A percentile compares a stretch with the other conserved stretches of the same genome.
phyloP scores from a whole-genome alignment of 2,113 vertebrate genomes.

The Petrocephalus microphthalmus region DNA sequence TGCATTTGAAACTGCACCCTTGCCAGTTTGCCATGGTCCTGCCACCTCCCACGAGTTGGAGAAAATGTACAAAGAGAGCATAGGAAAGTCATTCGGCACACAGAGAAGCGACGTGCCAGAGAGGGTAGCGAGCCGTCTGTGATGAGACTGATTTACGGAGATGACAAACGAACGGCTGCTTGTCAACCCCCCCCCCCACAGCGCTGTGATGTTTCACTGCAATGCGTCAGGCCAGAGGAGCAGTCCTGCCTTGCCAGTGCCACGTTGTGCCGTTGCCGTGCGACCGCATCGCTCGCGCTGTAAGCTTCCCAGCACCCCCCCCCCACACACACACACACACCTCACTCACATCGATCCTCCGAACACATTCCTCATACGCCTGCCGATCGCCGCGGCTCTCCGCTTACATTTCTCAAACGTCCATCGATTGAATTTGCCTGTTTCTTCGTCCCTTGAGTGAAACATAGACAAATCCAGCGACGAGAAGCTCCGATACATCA shows the following conservation, averaged over 20 bases:
- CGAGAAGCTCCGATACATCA: slow-evolving; percentile 14
- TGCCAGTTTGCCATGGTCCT: not conserved
- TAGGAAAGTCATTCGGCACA: slow-evolving; percentile 43
- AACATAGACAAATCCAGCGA: not conserved
- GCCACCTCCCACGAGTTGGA: not conserved
- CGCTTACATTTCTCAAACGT: slow-evolving; percentile 17
- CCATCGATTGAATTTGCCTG: slow-evolving; percentile 20
- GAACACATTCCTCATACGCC: slow-evolving; percentile 14
- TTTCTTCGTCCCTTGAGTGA: slow-evolving; percentile 17
- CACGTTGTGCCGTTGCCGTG: not conserved
- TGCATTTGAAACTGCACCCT: slow-evolving; percentile 39
- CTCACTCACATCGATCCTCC: slow-evolving; percentile 2
- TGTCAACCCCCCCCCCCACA: slow-evolving; percentile 36
- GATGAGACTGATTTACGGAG: slow-evolving; percentile 52
- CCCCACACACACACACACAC: not conserved
- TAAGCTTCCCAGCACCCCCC: not conserved
- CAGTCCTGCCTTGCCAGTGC: not conserved
- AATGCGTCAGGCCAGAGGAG: not conserved
- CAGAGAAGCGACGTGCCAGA: not conserved
- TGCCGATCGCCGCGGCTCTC: slow-evolving; percentile 14
- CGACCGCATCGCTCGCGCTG: not conserved
- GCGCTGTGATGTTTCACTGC: slow-evolving; percentile 1
- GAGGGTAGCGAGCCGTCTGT: slow-evolving; percentile 13
- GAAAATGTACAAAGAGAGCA: slow-evolving; percentile 14
- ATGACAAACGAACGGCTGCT: slow-evolving; percentile 50